Conservation (phyloP, 2,888 invertebrate species). For the Rhingia rostrata region DNA sequence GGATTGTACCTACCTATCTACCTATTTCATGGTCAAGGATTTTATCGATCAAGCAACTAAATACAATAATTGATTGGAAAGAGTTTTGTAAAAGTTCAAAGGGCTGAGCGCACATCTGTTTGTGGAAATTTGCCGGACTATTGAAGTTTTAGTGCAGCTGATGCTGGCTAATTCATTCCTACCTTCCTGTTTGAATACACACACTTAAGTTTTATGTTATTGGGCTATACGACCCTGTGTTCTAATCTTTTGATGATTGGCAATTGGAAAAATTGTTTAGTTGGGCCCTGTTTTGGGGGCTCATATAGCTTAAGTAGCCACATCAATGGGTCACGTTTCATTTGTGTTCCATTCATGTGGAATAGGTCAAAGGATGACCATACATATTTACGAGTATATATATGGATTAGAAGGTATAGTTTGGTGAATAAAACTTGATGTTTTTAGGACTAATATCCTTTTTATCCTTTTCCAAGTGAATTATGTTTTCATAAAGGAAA, state of each 20-base stretch:
- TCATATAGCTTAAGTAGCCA: conserved; percentile 47
- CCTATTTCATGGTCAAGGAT: conserved; percentile 49
- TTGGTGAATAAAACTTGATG: too few relatives aligned
- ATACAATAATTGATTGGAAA: conserved; percentile 34
- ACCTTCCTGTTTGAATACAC: background rate
- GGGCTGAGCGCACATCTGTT: background rate
- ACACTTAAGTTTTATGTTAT: conserved; percentile 1
- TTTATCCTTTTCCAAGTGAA: too few relatives aligned
- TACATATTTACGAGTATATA: conserved; percentile 1
- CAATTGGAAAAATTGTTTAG: conserved; percentile 40
- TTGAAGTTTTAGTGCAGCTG: conserved; percentile 13
- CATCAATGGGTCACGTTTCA: conserved; percentile 62
- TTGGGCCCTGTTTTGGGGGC: conserved; percentile 45
- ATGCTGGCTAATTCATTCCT: conserved; percentile 3
- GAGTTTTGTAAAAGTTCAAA: background rate
- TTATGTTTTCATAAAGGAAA: too few relatives aligned
- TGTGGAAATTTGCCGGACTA: conserved; percentile 9
- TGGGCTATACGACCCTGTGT: background rate
- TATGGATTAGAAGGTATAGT: too few relatives aligned
- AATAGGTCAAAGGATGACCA: conserved; percentile 29
- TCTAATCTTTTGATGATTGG: conserved; percentile 57
- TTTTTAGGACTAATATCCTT: too few relatives aligned
- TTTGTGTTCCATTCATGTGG: conserved; percentile 56
- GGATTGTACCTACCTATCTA: background rate
- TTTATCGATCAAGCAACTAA: conserved; percentile 41